Evolutionary conservation across 2,888 invertebrate genomes (phyloP).

Genomic region (Neoitamus cyanurus): DNA sequence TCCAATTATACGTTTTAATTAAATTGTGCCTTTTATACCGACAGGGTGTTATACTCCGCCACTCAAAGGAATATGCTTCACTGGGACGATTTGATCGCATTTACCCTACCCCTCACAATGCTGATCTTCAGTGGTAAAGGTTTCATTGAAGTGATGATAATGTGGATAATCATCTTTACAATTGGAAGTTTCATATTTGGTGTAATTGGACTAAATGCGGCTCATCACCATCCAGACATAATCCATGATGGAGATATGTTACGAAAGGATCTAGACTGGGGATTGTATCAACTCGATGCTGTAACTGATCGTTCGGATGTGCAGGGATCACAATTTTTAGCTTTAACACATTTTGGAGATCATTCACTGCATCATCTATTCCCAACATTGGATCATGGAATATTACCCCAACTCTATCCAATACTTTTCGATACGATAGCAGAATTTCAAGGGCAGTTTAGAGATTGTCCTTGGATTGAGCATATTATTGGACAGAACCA

Average conservation of each 20-base stretch:
- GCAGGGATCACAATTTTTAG: slow-evolving; percentile 74
- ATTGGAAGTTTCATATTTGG: slow-evolving; percentile 72
- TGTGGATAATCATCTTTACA: slow-evolving; percentile 70
- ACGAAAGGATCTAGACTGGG: slow-evolving; percentile 75
- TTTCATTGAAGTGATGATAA: slow-evolving; percentile 57
- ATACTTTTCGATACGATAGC: slow-evolving; percentile 65
- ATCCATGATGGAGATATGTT: slow-evolving; percentile 81
- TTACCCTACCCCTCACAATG: slow-evolving; percentile 66
- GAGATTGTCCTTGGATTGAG: slow-evolving; percentile 70
- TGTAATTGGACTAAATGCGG: slow-evolving; percentile 76
- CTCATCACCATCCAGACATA: slow-evolving; percentile 83
- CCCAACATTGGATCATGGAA: slow-evolving; percentile 82
- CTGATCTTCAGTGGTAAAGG: slow-evolving; percentile 61
- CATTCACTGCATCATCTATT: slow-evolving; percentile 84
- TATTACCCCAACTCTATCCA: slow-evolving; percentile 75
- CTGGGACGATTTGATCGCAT: slow-evolving; percentile 65
- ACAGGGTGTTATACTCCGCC: slow-evolving; percentile 60
- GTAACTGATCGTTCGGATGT: slow-evolving; percentile 78
- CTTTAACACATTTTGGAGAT: slow-evolving; percentile 80
- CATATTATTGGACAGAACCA: slow-evolving; percentile 75
- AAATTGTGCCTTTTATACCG: neutral
- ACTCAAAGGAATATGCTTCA: slow-evolving; percentile 60
- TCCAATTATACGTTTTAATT: neutral
- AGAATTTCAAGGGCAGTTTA: slow-evolving; percentile 62
- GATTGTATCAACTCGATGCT: slow-evolving; percentile 79